phyloP scores from a whole-genome alignment of 2,888 invertebrate species.

The Ophion ellenae region DNA sequence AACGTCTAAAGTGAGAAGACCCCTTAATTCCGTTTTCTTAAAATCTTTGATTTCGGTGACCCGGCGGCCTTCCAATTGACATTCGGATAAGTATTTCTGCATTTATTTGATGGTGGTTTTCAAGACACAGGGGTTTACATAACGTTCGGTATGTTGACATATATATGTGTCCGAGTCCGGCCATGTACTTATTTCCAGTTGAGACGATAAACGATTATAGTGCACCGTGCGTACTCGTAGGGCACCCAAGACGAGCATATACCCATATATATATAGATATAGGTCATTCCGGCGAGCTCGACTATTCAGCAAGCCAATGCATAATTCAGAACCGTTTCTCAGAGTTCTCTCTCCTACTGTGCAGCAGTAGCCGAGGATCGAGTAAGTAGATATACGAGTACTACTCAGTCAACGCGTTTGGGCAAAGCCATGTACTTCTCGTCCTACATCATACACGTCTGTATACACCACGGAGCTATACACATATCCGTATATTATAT shows the following conservation, averaged over 20 bases:
- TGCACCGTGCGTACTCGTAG: slow-evolving; percentile 35
- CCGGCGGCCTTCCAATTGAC: too few species aligned
- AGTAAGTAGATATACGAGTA: slow-evolving; percentile 65
- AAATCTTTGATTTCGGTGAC: too few species aligned
- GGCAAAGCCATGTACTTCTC: slow-evolving; percentile 47
- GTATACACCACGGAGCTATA: slow-evolving; percentile 3
- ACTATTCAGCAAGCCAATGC: slow-evolving; percentile 63
- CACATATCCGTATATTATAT: slow-evolving; percentile 14
- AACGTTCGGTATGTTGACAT: not conserved
- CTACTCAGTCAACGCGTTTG: slow-evolving; percentile 54
- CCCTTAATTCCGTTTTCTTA: too few species aligned
- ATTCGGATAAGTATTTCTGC: too few species aligned
- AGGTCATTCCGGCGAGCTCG: slow-evolving; percentile 41
- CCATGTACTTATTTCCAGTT: slow-evolving; percentile 33
- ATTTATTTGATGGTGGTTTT: too few species aligned
- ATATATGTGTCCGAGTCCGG: slow-evolving; percentile 16
- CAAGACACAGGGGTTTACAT: too few species aligned
- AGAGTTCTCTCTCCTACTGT: slow-evolving; percentile 35
- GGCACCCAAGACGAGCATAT: slow-evolving; percentile 26
- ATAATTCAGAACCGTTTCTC: slow-evolving; percentile 64
- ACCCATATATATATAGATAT: slow-evolving; percentile 15
- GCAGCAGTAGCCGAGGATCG: slow-evolving; percentile 41
- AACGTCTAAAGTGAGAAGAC: too few species aligned
- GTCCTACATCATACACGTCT: slow-evolving; percentile 44
- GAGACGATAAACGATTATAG: slow-evolving; percentile 41